Evolutionary conservation across 2,888 invertebrate species (phyloP), one percentile per base, ranked within the genome.

Genomic region (Cheilosia variabilis): DNA sequence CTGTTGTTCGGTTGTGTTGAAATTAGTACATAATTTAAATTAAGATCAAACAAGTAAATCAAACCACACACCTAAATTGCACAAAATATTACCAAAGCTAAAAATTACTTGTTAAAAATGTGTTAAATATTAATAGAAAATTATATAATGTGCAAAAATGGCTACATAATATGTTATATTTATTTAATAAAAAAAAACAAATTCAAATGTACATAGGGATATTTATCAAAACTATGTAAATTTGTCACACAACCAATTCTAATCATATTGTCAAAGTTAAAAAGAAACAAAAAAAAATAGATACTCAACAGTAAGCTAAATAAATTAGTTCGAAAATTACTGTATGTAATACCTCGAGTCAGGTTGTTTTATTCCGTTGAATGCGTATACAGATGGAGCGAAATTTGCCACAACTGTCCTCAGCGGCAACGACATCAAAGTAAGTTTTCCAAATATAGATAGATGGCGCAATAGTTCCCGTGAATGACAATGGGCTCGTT

Each of bases 1-100:
- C n/a, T 77, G 77, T 82, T 82, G 71, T 66, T 71, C 31, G 58
- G 77, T 77, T 77, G 69, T 76, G 60, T 66, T 77, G 41, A 52
- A 65, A 52, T 43, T 72, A 62, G 52, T 43, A 27, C 57, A 45
- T 57, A 2, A 7, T 53, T 5, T 47, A 9, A 41, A 37, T 19
- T 53, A 53, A 9, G 19, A 37, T 66, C 45, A 55, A 13, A 34
- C 31, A 55, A n/a, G n/a, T 13, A 37, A 37, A 37, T 37, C 4
- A 37, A 37, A 43, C 34, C 47, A 63, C 69, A 58, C 17, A 31
- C 15, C 50, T 58, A 41, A 77, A 60, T 60, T 77, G 77, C 82
- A 82, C 82, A 77, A 53, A 17, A 77, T 43, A 76, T 62, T 37
- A 66, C 34, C 41, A 52, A 60, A 65, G 4, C 13, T 13, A 72